phyloP scores from a whole-genome alignment of 1,140 invertebrate species.

The Sycobia sp. region DNA sequence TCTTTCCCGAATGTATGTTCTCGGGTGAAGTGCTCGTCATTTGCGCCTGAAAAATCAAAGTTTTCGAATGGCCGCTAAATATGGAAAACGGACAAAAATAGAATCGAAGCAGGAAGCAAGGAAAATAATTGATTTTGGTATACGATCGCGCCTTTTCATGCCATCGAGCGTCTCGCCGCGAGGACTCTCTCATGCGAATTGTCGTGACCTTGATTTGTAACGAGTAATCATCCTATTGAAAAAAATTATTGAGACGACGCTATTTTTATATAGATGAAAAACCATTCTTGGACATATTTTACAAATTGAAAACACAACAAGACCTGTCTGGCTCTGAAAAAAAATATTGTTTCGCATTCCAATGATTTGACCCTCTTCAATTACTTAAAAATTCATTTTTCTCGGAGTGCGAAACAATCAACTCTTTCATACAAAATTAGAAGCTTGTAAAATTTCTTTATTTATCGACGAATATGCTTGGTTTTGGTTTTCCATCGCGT shows the following conservation, averaged over 20 bases:
- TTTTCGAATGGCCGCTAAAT: conserved; percentile 16
- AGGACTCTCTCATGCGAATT: conserved; percentile 1
- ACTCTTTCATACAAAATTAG: neutral
- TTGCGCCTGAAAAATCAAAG: conserved; percentile 11
- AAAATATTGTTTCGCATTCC: no score
- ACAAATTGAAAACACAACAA: no score
- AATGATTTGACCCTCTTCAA: no score
- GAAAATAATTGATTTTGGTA: conserved; percentile 16
- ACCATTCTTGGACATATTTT: neutral
- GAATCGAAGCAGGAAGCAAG: neutral
- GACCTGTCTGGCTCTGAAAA: neutral
- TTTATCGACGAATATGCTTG: no score
- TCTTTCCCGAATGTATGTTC: neutral
- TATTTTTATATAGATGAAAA: conserved; percentile 22
- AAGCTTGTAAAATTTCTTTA: no score
- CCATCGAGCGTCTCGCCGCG: conserved; percentile 13
- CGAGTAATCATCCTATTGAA: neutral
- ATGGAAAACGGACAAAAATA: no score
- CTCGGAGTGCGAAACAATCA: no score
- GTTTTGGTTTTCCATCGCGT: no score
- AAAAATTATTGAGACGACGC: neutral
- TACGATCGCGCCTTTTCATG: conserved; percentile 37
- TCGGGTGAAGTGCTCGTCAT: neutral
- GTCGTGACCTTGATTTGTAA: neutral
- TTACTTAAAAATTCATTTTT: no score